Evolutionary conservation across 1,140 invertebrate genomes (phyloP), one percentile per base, ranked within the genome.

Genomic region (Belonocnema kinseyi): DNA sequence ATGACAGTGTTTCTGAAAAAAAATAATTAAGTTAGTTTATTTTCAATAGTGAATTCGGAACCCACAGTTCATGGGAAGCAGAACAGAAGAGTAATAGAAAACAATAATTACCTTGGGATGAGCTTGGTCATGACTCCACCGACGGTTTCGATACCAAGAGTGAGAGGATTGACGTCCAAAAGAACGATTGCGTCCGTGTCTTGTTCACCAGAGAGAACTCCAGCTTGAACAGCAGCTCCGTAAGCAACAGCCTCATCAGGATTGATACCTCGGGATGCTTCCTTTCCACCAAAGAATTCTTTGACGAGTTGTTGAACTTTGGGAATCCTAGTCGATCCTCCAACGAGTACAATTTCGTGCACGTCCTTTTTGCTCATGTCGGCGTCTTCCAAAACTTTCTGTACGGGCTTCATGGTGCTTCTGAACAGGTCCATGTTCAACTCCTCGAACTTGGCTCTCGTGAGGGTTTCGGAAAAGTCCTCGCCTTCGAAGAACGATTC

Each of bases 111-210:
- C 88, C 88, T 93, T 74, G 97, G 96, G 89, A 99, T 99, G 33
- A 99, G 93, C 91, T 99, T 99, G 78, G 99, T 99, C 99, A 99
- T 99, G 13, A 99, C 98, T 81, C 99, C 99, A 78, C 99, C 99
- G 76, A 99, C 98, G 79, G 99, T 99, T 93, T 99, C 99, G 88
- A 99, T 99, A 92, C 99, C 99, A 94, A 99, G 95, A 76, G 99
- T 99, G 70, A 99, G 92, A 83, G 99, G 99, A 88, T 99, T 99
- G 56, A 99, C 99, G 89, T 99, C 99, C 54, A 99, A 93, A 77
- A 99, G 93, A 7, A 99, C 98, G 81, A 99, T 96, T 73, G 99
- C 98, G 84, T 98, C 97, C 3, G 98, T 98, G 88, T 98, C 97
- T 90, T 97, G 96, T 95, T 98, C 97, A 58, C 96, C 94, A 61